Percentiles rank a stretch among this genome's conserved stretches.
Evolutionary conservation across 2,888 invertebrate species (phyloP).

Genomic region (Synanthedon andrenaeformis): DNA sequence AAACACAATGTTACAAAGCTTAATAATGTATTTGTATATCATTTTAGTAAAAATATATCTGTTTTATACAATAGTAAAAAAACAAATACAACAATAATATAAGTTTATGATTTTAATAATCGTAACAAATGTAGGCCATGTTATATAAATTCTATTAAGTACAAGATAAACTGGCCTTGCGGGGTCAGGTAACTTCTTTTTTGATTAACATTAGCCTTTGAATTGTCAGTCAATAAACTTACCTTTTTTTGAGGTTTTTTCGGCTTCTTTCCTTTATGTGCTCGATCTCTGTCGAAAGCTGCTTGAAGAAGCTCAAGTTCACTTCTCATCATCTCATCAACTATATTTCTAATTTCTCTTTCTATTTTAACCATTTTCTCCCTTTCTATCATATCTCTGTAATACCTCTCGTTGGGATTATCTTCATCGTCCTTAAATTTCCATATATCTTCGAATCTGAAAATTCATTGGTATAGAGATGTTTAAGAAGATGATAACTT

Average conservation of each 20-base stretch:
- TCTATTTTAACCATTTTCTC: slow-evolving; percentile 88
- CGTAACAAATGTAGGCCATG: no score
- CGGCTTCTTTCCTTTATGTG: slow-evolving; percentile 79
- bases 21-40: not conserved
- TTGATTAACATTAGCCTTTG: no score
- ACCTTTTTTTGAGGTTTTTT: slow-evolving; percentile 82
- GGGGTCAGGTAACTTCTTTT: no score
- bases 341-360: slow-evolving; percentile 82
- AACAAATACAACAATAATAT: not conserved
- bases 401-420: slow-evolving; percentile 81
- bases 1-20: not conserved
- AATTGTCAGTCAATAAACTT: slow-evolving; percentile 1
- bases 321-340: slow-evolving; percentile 82
- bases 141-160: no score
- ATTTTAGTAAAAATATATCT: not conserved
- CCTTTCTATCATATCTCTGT: slow-evolving; percentile 84
- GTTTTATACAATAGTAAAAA: not conserved
- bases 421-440: slow-evolving; percentile 80
- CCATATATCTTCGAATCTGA: slow-evolving; percentile 84
- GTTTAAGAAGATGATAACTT: not conserved
- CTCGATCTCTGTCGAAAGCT: slow-evolving; percentile 79
- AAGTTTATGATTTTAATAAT: no score
- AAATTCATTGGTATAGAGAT: slow-evolving; percentile 2
- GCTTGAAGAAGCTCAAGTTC: slow-evolving; percentile 78
- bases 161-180: no score